These are phyloP conservation scores for Pontoporia blainvillei DNA, from an alignment of 2,113 vertebrate species.

Conservation along the genomic window DNA sequence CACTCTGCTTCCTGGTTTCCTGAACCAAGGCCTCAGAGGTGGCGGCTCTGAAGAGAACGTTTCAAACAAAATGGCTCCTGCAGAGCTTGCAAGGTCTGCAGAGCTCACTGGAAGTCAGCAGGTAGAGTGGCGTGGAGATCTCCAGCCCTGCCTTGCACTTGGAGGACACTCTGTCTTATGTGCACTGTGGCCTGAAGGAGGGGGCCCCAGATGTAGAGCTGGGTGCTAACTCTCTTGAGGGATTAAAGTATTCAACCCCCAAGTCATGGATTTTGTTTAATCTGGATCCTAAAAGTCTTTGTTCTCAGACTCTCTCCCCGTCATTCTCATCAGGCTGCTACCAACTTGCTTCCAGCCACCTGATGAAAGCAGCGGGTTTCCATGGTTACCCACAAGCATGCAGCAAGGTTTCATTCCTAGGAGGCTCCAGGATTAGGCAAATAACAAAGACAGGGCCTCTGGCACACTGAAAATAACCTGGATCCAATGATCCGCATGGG, in stretches of 20 bases:
- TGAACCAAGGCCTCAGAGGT: not conserved
- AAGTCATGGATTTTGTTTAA: not conserved
- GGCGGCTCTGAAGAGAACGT: not conserved
- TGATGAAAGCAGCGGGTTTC: slow-evolving; percentile 52
- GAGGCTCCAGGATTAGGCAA: slow-evolving; percentile 12
- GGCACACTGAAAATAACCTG: not conserved
- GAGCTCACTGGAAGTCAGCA: not conserved
- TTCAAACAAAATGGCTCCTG: not conserved
- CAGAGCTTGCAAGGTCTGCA: not conserved
- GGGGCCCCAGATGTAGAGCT: not conserved
- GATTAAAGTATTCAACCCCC: not conserved
- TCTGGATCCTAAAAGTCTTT: slow-evolving; percentile 41
- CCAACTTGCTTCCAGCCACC: slow-evolving; percentile 18
- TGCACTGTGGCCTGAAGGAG: not conserved
- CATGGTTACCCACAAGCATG: slow-evolving; percentile 59
- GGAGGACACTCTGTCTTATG: not conserved
- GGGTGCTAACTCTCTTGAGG: not conserved
- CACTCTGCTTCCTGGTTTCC: not conserved
- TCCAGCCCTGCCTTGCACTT: not conserved
- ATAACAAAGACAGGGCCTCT: not conserved
- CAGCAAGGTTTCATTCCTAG: slow-evolving; percentile 25
- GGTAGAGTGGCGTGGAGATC: not conserved
- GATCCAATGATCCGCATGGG: not conserved
- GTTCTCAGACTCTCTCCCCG: slow-evolving; percentile 21
- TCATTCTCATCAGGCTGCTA: slow-evolving; percentile 3